phyloP scores from a whole-genome alignment of 2,888 invertebrate genomes.

The Trachelus stipa region DNA sequence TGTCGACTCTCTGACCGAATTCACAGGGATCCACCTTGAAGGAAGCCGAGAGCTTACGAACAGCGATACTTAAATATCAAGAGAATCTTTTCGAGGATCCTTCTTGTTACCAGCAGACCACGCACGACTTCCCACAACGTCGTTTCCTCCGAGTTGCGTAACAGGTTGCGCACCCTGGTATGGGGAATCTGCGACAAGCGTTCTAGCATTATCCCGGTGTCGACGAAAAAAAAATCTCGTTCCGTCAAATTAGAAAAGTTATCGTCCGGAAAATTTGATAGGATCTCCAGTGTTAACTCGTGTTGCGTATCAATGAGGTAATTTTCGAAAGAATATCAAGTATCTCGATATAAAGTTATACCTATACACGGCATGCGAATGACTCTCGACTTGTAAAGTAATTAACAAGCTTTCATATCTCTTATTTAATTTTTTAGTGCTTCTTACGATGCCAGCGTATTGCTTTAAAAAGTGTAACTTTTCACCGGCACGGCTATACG shows the following conservation, averaged over 20 bases:
- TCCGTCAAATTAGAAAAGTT: slow-evolving; percentile 49
- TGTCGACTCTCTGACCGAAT: neutral
- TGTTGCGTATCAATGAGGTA: neutral
- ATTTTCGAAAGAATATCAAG: neutral
- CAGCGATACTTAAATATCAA: neutral
- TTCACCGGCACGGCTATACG: neutral
- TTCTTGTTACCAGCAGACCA: slow-evolving; percentile 9
- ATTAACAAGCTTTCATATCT: neutral
- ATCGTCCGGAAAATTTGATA: slow-evolving; percentile 25
- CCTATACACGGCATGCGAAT: neutral
- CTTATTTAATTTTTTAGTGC: neutral
- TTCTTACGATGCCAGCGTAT: neutral
- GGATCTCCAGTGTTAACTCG: neutral
- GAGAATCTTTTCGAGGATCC: neutral
- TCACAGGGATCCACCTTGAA: too few species aligned
- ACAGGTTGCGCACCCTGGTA: slow-evolving; percentile 28
- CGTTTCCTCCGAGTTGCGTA: slow-evolving; percentile 35
- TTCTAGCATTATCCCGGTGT: slow-evolving; percentile 15
- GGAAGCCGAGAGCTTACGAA: neutral
- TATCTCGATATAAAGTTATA: neutral
- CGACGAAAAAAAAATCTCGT: slow-evolving; percentile 17
- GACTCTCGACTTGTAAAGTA: neutral
- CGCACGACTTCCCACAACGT: slow-evolving; percentile 27
- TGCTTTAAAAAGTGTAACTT: neutral
- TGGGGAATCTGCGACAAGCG: slow-evolving; percentile 2